Percentiles rank a stretch among this genome's conserved stretches.
These are phyloP conservation scores for Gymnocypris eckloni DNA, from an alignment of 2,797 vertebrate genomes.

Conservation along the genomic window DNA sequence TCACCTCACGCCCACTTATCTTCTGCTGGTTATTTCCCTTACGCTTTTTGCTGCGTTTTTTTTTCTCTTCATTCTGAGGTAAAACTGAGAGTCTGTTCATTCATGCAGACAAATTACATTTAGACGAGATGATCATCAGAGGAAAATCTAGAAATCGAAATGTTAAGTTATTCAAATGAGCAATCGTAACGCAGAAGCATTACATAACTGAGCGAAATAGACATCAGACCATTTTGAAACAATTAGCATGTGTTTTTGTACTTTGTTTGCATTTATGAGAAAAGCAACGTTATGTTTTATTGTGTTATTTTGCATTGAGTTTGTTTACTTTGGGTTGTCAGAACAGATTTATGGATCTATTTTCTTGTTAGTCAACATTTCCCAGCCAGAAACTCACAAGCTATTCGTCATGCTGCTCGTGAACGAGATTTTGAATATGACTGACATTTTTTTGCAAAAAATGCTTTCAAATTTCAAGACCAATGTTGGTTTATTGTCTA, in stretches of 20 bases:
- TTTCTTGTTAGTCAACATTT: slow-evolving; percentile 5
- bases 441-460: slow-evolving; percentile 11
- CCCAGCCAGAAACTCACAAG: slow-evolving; percentile 6
- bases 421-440: slow-evolving; percentile 34
- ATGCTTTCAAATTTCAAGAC: not conserved
- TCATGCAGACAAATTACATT: slow-evolving; percentile 16
- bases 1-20: slow-evolving; percentile 3
- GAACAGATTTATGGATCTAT: slow-evolving; percentile 25
- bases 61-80: not conserved
- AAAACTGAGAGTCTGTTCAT: slow-evolving; percentile 7
- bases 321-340: slow-evolving; percentile 12
- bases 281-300: not conserved
- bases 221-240: not conserved
- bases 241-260: not conserved
- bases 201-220: not conserved
- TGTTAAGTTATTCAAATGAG: slow-evolving; percentile 22
- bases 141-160: not conserved
- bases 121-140: not conserved
- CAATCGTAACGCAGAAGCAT: not conserved
- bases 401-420: not conserved
- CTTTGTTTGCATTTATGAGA: not conserved
- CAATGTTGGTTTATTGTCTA: slow-evolving; percentile 25
- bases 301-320: not conserved
- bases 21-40: not conserved
- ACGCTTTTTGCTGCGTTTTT: not conserved